Base-by-base conservation (phyloP, 1,140 invertebrate species). In the Globodera rostochiensis region DNA sequence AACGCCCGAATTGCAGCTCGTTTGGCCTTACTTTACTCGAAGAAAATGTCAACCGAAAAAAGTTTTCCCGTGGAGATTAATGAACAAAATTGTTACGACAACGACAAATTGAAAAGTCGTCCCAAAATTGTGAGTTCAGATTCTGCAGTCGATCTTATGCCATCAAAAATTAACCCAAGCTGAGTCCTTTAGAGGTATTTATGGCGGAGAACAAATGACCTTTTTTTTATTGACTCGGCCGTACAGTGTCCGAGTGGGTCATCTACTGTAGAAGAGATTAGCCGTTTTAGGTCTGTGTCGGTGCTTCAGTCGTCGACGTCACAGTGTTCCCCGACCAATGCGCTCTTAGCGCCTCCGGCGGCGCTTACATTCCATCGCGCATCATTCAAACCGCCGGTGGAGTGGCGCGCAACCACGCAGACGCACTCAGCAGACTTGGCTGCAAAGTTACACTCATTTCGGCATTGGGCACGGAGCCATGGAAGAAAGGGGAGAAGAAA, bases 401-500 rank as follows among this genome's bases (percentile, higher is more conserved):
- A 13, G 96, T 98, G 0, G 96, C 93, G 0, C 92, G 95, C 53
- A 98, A 98, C 88, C 92, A 97, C n/a, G 94, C 94, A 0, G 95
- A 96, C 84, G 94, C 94, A 70, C 90, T 98, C 9, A 92, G 92
- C 75, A 93, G 94, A 84, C 91, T 97, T 6, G 93, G 93, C 25
- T 91, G 90, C 47, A 82, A 91, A 7, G 88, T 91, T 3, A 91
- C 93, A 71, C 92, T 97, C 57, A 91, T 98, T 74, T 94, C 95
- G 0, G 93, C 93, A 1, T 91, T 97, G 67, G 95, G 95, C 0
- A 91, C 93, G 70, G 94, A 96, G 90, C 87, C 46, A 25, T 45
- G 11, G 64, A 76, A 9, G n/a, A 49, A 80, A 78, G n/a, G 57
- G 1, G 19, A 64, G 57, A 11, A 7, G 50, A 19, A 64, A 15